Evolutionary conservation across 1,140 invertebrate species (phyloP).

Genomic region (Hetaerina americana): DNA sequence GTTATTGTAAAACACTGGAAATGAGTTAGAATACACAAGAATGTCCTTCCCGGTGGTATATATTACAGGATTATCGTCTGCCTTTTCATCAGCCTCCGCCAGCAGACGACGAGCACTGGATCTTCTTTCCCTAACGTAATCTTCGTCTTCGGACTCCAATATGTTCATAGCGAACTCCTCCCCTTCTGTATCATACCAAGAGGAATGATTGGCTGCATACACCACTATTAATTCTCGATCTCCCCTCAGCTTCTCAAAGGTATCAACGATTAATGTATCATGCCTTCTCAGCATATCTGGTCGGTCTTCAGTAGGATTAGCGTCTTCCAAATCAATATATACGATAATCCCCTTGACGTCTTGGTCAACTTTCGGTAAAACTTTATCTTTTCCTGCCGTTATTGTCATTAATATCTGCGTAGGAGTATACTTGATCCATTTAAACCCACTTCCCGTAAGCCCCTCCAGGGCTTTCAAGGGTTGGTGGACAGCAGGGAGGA

Average conservation of each 20-base stretch:
- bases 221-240: background rate
- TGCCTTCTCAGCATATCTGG: slow-evolving; percentile 5
- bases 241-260: background rate
- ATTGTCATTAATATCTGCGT: background rate
- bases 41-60: background rate
- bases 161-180: background rate
- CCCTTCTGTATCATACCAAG: background rate
- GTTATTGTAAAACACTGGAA: too few relatives aligned
- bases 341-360: background rate
- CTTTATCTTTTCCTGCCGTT: background rate
- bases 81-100: background rate
- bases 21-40: too few relatives aligned
- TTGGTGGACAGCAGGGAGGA: slow-evolving; percentile 7
- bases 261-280: background rate
- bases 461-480: slow-evolving; percentile 3
- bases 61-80: background rate
- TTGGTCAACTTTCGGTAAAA: background rate
- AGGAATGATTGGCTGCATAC: background rate
- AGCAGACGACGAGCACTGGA: background rate
- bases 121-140: background rate
- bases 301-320: background rate
- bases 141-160: background rate
- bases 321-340: slow-evolving; percentile 2
- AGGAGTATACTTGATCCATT: background rate
- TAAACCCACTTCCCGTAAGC: slow-evolving; percentile 6